Percentiles rank a stretch among this genome's conserved stretches.
phyloP scores from a whole-genome alignment of 2,113 vertebrate genomes.

The Scatophagus argus region DNA sequence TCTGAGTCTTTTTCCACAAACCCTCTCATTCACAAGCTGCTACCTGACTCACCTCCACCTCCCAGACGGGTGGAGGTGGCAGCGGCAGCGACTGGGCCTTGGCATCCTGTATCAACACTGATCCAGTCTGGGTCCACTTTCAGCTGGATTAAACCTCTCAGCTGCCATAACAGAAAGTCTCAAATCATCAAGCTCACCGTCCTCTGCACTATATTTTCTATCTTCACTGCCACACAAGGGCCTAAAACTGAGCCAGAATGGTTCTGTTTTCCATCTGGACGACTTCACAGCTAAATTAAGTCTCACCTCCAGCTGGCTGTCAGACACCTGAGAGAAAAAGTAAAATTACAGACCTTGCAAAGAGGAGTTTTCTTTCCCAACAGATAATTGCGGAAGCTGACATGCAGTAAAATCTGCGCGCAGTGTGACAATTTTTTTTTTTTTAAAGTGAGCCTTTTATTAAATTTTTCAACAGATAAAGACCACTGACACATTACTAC shows the following conservation, averaged over 20 bases:
- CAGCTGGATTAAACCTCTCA: slow-evolving; percentile 3
- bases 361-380: background rate
- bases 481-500: too few relatives aligned
- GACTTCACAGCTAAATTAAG: background rate
- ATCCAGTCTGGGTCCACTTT: background rate
- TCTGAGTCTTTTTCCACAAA: slow-evolving; percentile 54
- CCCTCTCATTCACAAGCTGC: slow-evolving; percentile 61
- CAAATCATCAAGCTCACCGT: background rate
- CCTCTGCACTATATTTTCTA: too few relatives aligned
- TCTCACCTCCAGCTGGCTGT: background rate
- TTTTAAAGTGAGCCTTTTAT: too few relatives aligned
- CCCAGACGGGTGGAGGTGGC: slow-evolving; percentile 22
- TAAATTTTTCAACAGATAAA: too few relatives aligned
- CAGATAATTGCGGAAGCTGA: background rate
- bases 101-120: background rate
- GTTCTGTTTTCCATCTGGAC: background rate
- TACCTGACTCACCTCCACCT: slow-evolving; percentile 70
- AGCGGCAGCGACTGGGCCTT: slow-evolving; percentile 1
- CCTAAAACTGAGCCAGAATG: background rate
- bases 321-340: background rate
- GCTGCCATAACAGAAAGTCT: background rate
- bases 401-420: background rate
- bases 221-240: too few relatives aligned
- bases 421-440: background rate
- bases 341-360: too few relatives aligned